phyloP scores from a whole-genome alignment of 2,888 invertebrate species.

The Eilema caniola region DNA sequence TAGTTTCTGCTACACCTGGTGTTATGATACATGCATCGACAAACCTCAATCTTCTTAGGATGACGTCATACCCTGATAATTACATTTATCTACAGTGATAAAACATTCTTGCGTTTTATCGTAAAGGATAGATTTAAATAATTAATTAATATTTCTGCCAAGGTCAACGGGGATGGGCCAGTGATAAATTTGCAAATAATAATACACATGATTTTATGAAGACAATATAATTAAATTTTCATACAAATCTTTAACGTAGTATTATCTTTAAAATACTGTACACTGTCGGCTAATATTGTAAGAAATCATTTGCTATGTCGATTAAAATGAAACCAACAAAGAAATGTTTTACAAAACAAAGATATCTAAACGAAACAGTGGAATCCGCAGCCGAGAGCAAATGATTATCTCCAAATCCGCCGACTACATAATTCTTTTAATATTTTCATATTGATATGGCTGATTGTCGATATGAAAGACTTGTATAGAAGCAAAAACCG shows the following conservation, averaged over 20 bases:
- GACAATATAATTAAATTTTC: conserved; percentile 90
- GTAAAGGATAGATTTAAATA: not conserved
- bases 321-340: conserved; percentile 47
- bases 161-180: not conserved
- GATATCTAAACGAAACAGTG: conserved; percentile 59
- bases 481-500: conserved; percentile 75
- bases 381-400: conserved; percentile 54
- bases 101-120: not conserved
- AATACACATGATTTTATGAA: conserved; percentile 79
- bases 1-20: not conserved
- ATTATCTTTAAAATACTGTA: conserved; percentile 93
- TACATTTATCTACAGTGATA: not conserved
- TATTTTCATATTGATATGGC: conserved; percentile 89
- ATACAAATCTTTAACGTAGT: conserved; percentile 94
- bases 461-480: conserved; percentile 89
- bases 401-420: conserved; percentile 74
- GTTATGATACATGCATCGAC: not conserved
- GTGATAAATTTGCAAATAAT: conserved; percentile 53
- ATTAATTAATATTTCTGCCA: not conserved
- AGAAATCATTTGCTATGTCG: conserved; percentile 73
- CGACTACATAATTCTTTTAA: conserved; percentile 80
- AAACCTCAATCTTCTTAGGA: not conserved
- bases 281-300: conserved; percentile 81
- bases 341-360: conserved; percentile 42
- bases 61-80: not conserved